These are phyloP conservation scores for Drosophila emarginata DNA, from an alignment of 2,888 invertebrate genomes.

Conservation along the genomic window DNA sequence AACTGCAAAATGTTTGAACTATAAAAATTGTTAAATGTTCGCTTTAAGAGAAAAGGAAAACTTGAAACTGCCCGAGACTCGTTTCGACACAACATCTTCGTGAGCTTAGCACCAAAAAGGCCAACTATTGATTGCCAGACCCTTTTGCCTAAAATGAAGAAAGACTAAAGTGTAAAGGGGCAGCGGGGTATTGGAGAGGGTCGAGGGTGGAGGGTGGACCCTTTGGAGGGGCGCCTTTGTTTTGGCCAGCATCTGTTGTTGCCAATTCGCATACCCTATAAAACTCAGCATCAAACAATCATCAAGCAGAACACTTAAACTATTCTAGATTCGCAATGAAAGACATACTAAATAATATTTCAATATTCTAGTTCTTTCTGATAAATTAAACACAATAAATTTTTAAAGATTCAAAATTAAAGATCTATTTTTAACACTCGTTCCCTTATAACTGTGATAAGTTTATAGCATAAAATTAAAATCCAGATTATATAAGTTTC, in stretches of 20 bases:
- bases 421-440: too few relatives aligned
- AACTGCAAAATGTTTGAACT: slow-evolving; percentile 70
- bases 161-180: not conserved
- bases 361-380: too few relatives aligned
- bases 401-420: too few relatives aligned
- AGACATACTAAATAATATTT: too few relatives aligned
- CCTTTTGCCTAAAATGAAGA: slow-evolving; percentile 36
- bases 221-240: not conserved
- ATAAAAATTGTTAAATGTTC: slow-evolving; percentile 65
- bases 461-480: too few relatives aligned
- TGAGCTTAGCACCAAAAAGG: slow-evolving; percentile 23
- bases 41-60: slow-evolving; percentile 42
- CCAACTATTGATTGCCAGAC: slow-evolving; percentile 51
- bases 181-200: not conserved
- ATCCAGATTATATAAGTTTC: too few relatives aligned
- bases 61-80: slow-evolving; percentile 19
- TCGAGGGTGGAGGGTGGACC: too few relatives aligned
- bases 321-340: too few relatives aligned
- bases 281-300: too few relatives aligned
- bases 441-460: too few relatives aligned
- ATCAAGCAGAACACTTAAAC: too few relatives aligned
- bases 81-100: not conserved
- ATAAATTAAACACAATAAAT: too few relatives aligned
- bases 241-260: slow-evolving; percentile 5
- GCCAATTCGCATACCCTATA: not conserved